Percentiles rank a stretch among this genome's conserved stretches.
Evolutionary conservation across 2,113 vertebrate species (phyloP).

Genomic region (Noturus placidus): DNA sequence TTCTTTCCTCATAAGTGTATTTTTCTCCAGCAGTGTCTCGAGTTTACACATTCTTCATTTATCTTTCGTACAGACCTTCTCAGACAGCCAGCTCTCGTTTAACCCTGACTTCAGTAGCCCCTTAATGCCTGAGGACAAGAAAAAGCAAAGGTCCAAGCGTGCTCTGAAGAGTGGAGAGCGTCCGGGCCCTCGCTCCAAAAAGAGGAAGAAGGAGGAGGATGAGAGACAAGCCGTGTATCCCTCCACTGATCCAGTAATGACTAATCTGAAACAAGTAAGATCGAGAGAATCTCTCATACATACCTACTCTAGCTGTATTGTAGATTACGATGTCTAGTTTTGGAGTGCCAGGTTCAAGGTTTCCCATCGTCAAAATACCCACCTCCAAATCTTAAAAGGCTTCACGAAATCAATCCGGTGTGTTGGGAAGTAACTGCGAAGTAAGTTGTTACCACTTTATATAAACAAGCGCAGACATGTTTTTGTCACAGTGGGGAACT

Average conservation of each 20-base stretch:
- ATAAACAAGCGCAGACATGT: not conserved
- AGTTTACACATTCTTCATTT: not conserved
- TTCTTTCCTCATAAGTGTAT: not conserved
- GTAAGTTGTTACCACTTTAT: not conserved
- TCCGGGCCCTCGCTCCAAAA: constrained; percentile 87
- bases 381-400: not conserved
- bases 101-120: constrained; percentile 77
- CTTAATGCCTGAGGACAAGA: constrained; percentile 83
- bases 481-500: not conserved
- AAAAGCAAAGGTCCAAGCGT: constrained; percentile 89
- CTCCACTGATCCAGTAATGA: constrained; percentile 78
- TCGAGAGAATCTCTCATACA: not conserved
- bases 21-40: not conserved
- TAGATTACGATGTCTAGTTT: not conserved
- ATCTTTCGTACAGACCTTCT: constrained; percentile 71
- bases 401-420: not conserved
- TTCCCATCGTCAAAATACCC: not conserved
- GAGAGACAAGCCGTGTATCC: constrained; percentile 80
- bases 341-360: not conserved
- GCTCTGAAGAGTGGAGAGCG: constrained; percentile 85
- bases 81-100: constrained; percentile 74
- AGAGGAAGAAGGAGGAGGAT: constrained; percentile 92
- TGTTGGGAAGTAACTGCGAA: not conserved
- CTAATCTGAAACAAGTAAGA: constrained; percentile 88
- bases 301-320: not conserved